Evolutionary conservation across 2,797 vertebrate species (phyloP), one percentile per base, ranked within the genome.

Genomic region (Rhinichthys osculus): DNA sequence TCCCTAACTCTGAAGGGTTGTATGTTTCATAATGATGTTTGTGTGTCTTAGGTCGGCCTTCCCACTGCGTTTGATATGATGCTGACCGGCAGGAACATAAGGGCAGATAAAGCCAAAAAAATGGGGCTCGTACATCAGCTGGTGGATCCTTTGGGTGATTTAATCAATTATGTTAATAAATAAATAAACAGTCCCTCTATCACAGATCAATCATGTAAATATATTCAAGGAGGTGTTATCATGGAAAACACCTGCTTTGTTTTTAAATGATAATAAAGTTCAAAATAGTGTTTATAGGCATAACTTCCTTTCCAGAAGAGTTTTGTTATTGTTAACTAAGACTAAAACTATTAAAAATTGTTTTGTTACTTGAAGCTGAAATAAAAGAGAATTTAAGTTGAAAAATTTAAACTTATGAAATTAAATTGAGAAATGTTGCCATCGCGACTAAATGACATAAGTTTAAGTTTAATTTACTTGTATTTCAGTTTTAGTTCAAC

Each of bases 1-100:
- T 73, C 8, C n/a, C 67, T 44, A 5, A 30, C 6, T 27, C 10
- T 44, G 17, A 62, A 19, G 4, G 33, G 7, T 6, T 38, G 54
- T n/a, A 13, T 50, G 19, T 78, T 66, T 44, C 8, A 74, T 89
- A 90, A 90, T 88, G 87, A 90, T 88, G 87, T 81, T 47, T 87
- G 35, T 76, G 10, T 87, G 86, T 90, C 16, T 38, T 87, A 97
- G 96, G 93, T 97, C 90, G 96, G 96, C 23, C 86, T 98, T 19
- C 95, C 96, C 21, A 88, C 93, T 84, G 96, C 95, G 7, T 96
- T 97, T 88, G 96, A 97, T 78, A 95, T 97, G 95, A 97, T 96
- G 96, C 93, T 98, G 91, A 97, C 96, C 0, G 97, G 96, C 4
- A 96, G 93, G 89, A 96, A 94, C 92, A 96, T 97, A 86, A 94